Evolutionary conservation across 2,113 vertebrate genomes (phyloP).

Genomic region (Myotis lucifugus): DNA sequence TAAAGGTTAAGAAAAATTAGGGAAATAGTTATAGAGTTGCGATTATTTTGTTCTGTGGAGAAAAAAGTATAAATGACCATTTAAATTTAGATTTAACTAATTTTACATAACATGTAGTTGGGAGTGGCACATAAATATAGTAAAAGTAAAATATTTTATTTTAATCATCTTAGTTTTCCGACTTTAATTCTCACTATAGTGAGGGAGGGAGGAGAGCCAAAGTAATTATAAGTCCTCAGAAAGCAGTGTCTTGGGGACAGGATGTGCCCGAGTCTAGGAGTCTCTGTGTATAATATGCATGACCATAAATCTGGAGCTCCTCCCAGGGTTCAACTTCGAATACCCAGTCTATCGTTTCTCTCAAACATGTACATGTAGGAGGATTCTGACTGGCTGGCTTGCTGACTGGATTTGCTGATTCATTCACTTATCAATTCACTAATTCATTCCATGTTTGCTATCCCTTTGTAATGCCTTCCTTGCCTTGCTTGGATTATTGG

Average conservation of each 20-base stretch:
- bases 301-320: neutral
- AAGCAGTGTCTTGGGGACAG: neutral
- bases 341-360: neutral
- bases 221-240: neutral
- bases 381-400: neutral
- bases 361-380: neutral
- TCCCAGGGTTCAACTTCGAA: neutral
- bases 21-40: constrained; percentile 1
- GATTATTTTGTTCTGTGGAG: constrained; percentile 10
- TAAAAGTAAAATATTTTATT: neutral
- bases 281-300: neutral
- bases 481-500: neutral
- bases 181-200: constrained; percentile 7
- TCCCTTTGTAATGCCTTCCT: constrained; percentile 14
- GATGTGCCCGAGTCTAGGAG: neutral
- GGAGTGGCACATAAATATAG: neutral
- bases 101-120: neutral
- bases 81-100: constrained; percentile 5
- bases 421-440: neutral
- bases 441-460: neutral
- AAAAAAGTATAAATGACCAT: neutral
- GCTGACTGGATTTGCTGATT: neutral
- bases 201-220: neutral
- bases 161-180: constrained; percentile 6
- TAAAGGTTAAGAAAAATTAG: neutral